Percentiles rank a stretch among this genome's conserved stretches.
Conservation (phyloP, 2,113 vertebrate genomes). For the Polypterus bichir region DNA sequence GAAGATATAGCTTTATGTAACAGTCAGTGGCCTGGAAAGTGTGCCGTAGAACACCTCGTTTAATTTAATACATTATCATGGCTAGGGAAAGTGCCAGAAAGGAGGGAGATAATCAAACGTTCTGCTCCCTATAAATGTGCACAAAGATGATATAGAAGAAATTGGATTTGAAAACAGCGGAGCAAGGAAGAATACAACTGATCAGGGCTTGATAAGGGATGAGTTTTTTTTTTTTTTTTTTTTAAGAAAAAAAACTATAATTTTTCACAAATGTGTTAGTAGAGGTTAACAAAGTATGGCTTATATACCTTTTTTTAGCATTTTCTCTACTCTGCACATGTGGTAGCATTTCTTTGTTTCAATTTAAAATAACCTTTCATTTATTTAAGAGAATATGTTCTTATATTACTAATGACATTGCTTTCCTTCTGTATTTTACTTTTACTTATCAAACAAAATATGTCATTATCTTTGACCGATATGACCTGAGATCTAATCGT, state of each 20-base stretch:
- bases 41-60: conserved; percentile 83
- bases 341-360: too few species aligned
- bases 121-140: conserved; percentile 63
- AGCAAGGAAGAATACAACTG: conserved; percentile 67
- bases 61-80: conserved; percentile 81
- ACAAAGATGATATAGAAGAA: conserved; percentile 77
- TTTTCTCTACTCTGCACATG: too few species aligned
- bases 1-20: conserved; percentile 43
- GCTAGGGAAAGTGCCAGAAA: conserved; percentile 55
- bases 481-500: too few species aligned
- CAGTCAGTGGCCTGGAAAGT: conserved; percentile 56
- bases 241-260: conserved; percentile 28
- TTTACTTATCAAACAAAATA: too few species aligned
- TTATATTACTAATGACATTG: too few species aligned
- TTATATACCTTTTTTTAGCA: too few species aligned
- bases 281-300: neutral
- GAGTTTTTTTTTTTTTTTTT: conserved; percentile 33
- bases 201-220: conserved; percentile 57
- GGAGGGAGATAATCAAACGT: conserved; percentile 78
- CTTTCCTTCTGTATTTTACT: too few species aligned
- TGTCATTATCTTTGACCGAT: too few species aligned
- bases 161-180: conserved; percentile 82
- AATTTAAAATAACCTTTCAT: too few species aligned
- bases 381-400: too few species aligned
- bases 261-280: conserved; percentile 27